These are phyloP conservation scores for Ectropis grisescens DNA, from an alignment of 1,140 invertebrate genomes.

Conservation along the genomic window DNA sequence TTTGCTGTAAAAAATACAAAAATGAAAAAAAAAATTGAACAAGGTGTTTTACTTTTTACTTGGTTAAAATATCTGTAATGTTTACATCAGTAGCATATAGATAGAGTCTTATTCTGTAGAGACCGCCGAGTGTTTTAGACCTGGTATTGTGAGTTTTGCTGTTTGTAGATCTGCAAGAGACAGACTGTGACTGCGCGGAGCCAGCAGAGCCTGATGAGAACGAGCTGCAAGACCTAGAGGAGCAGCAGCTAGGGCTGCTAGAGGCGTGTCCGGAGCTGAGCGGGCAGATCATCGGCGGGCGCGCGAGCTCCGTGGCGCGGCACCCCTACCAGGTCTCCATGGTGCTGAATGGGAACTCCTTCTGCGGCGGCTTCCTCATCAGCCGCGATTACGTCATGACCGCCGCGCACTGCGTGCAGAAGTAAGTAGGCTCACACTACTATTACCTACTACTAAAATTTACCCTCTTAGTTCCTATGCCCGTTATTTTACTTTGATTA, in stretches of 20 bases:
- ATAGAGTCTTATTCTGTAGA: too few species aligned
- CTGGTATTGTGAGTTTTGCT: too few species aligned
- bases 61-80: too few species aligned
- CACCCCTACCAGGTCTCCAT: constrained; percentile 60
- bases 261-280: constrained; percentile 49
- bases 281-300: constrained; percentile 57
- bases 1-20: too few species aligned
- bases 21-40: too few species aligned
- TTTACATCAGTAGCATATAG: too few species aligned
- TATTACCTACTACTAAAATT: constrained; percentile 1
- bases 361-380: constrained; percentile 62
- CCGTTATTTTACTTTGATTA: too few species aligned
- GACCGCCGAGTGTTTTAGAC: too few species aligned
- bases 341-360: constrained; percentile 53
- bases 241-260: constrained; percentile 25
- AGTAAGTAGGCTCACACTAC: constrained; percentile 48
- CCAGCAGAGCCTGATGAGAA: constrained; percentile 3
- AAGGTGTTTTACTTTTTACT: too few species aligned
- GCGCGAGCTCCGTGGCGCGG: constrained; percentile 40
- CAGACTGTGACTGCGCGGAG: constrained; percentile 23
- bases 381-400: constrained; percentile 54
- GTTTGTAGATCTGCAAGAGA: constrained; percentile 47
- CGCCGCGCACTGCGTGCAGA: constrained; percentile 58
- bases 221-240: constrained; percentile 15
- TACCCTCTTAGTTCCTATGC: neutral